Conservation (phyloP, 2,888 invertebrate species). For the Phrixothrix hirtus region DNA sequence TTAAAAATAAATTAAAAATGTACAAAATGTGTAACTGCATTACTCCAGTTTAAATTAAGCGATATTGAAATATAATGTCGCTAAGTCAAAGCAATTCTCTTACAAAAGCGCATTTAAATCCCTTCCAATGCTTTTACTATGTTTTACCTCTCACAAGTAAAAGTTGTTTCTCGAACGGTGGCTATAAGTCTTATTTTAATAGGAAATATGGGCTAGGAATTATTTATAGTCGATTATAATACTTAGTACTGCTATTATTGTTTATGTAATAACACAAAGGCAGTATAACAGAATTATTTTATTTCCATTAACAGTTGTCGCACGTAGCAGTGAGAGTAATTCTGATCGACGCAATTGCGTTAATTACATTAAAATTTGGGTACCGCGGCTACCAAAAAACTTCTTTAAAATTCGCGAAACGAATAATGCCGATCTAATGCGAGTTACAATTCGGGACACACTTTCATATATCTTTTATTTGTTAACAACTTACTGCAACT, state of each 20-base stretch:
- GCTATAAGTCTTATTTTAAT: constrained; percentile 17
- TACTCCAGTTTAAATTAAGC: no score
- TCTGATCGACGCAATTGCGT: background rate
- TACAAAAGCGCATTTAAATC: constrained; percentile 8
- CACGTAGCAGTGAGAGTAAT: background rate
- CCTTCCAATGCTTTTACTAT: constrained; percentile 15
- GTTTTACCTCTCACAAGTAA: constrained; percentile 32
- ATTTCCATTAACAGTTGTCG: no score
- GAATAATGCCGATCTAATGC: constrained; percentile 11
- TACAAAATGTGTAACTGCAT: no score
- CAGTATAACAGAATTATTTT: background rate
- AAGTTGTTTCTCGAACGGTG: constrained; percentile 26
- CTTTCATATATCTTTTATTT: constrained; percentile 35
- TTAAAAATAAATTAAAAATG: no score
- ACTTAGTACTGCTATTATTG: background rate
- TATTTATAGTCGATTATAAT: background rate
- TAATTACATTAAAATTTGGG: background rate
- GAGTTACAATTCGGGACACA: constrained; percentile 21
- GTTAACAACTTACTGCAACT: constrained; percentile 34
- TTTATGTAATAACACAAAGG: background rate
- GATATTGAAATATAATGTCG: background rate
- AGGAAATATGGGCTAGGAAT: constrained; percentile 16
- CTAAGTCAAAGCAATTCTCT: constrained; percentile 6
- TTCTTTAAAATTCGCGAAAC: constrained; percentile 15
- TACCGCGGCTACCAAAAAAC: constrained; percentile 8